Conservation (phyloP, 2,113 vertebrate species). For the Saguinus midas region DNA sequence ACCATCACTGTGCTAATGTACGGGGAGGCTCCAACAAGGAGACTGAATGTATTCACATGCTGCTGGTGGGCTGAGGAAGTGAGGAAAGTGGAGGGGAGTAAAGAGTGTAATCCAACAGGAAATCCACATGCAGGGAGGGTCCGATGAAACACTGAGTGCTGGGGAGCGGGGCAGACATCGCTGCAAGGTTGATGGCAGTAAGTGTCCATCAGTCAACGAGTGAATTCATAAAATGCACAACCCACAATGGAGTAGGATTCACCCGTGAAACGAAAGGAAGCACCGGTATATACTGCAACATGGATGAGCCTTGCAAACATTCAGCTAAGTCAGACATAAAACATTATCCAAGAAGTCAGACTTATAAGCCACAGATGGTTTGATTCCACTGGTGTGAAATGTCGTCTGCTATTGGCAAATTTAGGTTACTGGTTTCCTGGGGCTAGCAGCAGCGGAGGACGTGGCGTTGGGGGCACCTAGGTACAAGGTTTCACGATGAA, state of each 20-base stretch:
- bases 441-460: background rate
- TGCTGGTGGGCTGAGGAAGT: background rate
- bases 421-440: background rate
- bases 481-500: background rate
- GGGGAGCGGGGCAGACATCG: background rate
- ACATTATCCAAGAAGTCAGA: too few species aligned
- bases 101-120: background rate
- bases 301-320: background rate
- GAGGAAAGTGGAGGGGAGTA: too few species aligned
- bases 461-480: too few species aligned
- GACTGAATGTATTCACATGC: too few species aligned
- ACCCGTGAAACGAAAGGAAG: background rate
- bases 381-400: background rate
- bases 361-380: too few species aligned
- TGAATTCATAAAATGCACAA: background rate
- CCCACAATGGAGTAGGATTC: background rate
- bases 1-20: too few species aligned
- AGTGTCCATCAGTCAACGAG: background rate
- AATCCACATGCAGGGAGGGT: background rate
- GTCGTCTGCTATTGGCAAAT: background rate
- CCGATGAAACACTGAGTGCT: too few species aligned
- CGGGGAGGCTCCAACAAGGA: accelerated
- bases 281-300: accelerated
- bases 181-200: too few species aligned
- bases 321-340: background rate